These are phyloP conservation scores for Deroptyus accipitrinus DNA, from an alignment of 2,113 vertebrate species.

Conservation along the genomic window DNA sequence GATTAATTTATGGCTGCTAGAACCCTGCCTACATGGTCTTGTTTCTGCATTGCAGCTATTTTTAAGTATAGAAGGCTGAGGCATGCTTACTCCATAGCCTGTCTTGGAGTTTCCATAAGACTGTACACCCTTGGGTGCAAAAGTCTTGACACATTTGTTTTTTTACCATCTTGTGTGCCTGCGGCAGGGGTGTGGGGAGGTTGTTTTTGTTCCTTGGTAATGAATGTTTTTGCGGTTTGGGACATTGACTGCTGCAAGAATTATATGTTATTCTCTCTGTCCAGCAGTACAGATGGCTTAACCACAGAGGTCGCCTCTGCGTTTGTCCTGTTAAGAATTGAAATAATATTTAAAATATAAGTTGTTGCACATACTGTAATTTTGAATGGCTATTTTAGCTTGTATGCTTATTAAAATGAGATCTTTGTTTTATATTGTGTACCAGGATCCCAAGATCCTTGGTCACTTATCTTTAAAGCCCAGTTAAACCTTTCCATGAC, in stretches of 20 bases:
- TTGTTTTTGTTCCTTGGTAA: conserved; percentile 30
- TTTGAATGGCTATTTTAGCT: conserved; percentile 24
- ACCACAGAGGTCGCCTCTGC: conserved; percentile 8
- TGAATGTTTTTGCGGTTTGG: conserved; percentile 39
- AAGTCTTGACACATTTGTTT: background rate
- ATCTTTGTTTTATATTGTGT: background rate
- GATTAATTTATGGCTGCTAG: background rate
- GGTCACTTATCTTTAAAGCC: background rate
- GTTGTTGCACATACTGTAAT: conserved; percentile 1
- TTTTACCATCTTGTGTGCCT: conserved; percentile 6
- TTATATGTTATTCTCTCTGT: background rate
- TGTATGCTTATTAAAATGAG: conserved; percentile 16
- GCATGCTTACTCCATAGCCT: background rate
- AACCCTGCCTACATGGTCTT: background rate
- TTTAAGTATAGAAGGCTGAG: background rate
- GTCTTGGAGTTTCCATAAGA: background rate
- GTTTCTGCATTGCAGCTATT: background rate
- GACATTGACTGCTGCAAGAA: conserved; percentile 15
- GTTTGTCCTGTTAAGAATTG: conserved; percentile 6
- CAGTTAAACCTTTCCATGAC: background rate
- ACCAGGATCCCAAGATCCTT: background rate
- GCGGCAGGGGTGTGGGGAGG: background rate
- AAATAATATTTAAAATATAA: conserved; percentile 42
- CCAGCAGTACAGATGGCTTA: conserved; percentile 9
- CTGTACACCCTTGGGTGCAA: background rate